phyloP scores from a whole-genome alignment of 2,113 vertebrate genomes.

The Emberiza fucata region DNA sequence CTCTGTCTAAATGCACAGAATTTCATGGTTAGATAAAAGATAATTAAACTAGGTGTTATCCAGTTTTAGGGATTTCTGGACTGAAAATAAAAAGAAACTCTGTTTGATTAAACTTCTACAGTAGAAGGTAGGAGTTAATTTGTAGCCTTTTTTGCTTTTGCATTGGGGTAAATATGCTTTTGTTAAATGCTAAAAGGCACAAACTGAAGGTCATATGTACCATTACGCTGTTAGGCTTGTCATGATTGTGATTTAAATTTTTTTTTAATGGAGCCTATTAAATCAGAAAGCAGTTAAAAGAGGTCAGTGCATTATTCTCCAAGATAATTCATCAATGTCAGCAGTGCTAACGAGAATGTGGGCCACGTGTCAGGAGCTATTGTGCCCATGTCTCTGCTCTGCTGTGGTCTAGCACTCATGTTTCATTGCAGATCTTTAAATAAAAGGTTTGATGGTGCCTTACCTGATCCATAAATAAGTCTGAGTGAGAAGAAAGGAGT shows the following conservation, averaged over 20 bases:
- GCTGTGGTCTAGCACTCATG: background rate
- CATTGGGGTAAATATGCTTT: background rate
- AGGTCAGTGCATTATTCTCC: slow-evolving; percentile 19
- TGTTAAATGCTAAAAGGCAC: slow-evolving; percentile 9
- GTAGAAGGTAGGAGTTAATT: background rate
- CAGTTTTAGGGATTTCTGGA: background rate
- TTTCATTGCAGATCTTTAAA: background rate
- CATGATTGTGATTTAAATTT: background rate
- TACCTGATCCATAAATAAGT: background rate
- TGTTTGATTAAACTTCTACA: background rate
- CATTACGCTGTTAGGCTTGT: slow-evolving; percentile 6
- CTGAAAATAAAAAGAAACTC: background rate
- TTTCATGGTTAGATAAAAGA: background rate
- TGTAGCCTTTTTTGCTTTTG: background rate
- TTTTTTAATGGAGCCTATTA: background rate
- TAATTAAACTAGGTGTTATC: background rate
- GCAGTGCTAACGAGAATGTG: background rate
- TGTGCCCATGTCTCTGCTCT: background rate
- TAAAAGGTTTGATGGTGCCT: background rate
- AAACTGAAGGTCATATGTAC: slow-evolving; percentile 7
- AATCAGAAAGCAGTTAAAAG: slow-evolving; percentile 2
- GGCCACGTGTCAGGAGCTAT: background rate
- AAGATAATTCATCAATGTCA: background rate
- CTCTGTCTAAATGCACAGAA: background rate
- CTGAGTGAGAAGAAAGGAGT: background rate